phyloP scores from a whole-genome alignment of 2,113 vertebrate genomes.

The Chamaetylas fuelleborni region DNA sequence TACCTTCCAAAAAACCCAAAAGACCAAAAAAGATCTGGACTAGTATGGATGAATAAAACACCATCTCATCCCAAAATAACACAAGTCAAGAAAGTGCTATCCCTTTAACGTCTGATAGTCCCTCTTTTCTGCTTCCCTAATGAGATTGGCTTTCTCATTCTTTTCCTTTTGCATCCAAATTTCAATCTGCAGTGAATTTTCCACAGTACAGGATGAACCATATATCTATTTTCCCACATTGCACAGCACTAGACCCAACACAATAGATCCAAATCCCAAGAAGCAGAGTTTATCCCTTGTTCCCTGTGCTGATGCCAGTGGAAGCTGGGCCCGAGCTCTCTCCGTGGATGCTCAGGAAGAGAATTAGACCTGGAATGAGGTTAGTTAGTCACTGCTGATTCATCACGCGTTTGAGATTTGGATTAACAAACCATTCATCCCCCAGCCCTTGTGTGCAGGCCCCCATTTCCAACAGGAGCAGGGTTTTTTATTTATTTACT shows the following conservation, averaged over 20 bases:
- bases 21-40: not conserved
- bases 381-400: slow-evolving; percentile 28
- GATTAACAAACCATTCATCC: slow-evolving; percentile 39
- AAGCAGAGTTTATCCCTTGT: not conserved
- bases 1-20: not conserved
- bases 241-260: not conserved
- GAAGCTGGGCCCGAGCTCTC: not conserved
- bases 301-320: not conserved
- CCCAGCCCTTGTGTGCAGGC: not conserved
- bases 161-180: slow-evolving; percentile 25
- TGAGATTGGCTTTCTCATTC: slow-evolving; percentile 14
- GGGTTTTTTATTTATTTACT: slow-evolving; percentile 54
- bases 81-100: not conserved
- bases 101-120: slow-evolving; percentile 16
- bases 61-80: not conserved
- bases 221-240: slow-evolving; percentile 32
- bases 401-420: slow-evolving; percentile 20
- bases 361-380: not conserved
- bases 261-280: slow-evolving; percentile 18
- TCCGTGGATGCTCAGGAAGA: not conserved
- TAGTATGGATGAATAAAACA: not conserved
- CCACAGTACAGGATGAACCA: slow-evolving; percentile 38
- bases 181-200: slow-evolving; percentile 35
- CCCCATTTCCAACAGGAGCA: not conserved
- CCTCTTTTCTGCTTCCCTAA: not conserved